Percentiles rank a stretch among this genome's conserved stretches.
Conservation (phyloP, 2,797 vertebrate species). For the Alosa sapidissima region DNA sequence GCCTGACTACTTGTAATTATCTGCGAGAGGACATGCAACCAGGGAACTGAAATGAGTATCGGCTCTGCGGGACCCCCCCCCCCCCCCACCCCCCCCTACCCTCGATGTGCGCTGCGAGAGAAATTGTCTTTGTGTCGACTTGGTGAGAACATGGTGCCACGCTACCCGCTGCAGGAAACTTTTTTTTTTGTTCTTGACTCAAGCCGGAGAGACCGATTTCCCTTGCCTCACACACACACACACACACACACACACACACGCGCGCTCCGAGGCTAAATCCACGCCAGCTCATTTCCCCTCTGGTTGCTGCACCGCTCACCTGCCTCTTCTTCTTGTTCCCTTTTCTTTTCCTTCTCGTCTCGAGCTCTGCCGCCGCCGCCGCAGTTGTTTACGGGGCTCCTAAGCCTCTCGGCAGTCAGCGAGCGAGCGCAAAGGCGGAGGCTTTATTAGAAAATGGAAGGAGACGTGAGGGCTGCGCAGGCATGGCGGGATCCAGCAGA, state of each 20-base stretch:
- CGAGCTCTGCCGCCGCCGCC: not conserved
- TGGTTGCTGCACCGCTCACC: not conserved
- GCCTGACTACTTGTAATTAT: not conserved
- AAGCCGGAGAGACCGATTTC: not conserved
- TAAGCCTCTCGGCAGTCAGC: not conserved
- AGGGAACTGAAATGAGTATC: not conserved
- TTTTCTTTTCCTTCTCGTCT: not conserved
- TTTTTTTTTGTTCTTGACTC: not conserved
- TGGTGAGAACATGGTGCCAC: not conserved
- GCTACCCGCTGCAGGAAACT: not conserved
- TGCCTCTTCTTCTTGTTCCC: not conserved
- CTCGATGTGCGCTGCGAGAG: not conserved
- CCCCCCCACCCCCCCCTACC: not conserved
- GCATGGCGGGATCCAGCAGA: not conserved
- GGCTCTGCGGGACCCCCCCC: not conserved
- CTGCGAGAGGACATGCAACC: not conserved
- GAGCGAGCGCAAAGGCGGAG: not conserved
- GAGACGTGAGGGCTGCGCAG: not conserved
- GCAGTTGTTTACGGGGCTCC: not conserved
- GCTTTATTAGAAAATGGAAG: constrained; percentile 26
- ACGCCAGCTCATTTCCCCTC: constrained; percentile 14
- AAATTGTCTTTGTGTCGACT: not conserved
- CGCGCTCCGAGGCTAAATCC: not conserved
- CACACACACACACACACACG: not conserved
- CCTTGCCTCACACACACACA: not conserved